These are phyloP conservation scores for Neosilurus hyrtlii DNA, from an alignment of 2,797 vertebrate genomes.

Conservation along the genomic window DNA sequence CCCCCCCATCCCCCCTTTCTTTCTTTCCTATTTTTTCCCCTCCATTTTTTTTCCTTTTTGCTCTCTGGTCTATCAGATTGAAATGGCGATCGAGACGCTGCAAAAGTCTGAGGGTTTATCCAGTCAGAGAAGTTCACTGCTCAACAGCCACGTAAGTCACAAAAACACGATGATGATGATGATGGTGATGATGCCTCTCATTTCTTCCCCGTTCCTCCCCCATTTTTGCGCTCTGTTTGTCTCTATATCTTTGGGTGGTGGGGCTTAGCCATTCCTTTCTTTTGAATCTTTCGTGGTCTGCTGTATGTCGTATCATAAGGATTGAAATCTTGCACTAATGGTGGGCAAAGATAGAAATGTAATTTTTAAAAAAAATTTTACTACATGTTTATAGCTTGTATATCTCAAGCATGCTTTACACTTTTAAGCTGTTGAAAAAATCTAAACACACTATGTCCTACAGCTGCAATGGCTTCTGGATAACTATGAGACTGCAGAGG, in stretches of 20 bases:
- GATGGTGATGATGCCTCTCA: conserved; percentile 33
- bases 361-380: too few relatives aligned
- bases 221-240: conserved; percentile 10
- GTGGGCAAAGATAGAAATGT: too few relatives aligned
- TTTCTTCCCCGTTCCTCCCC: conserved; percentile 37
- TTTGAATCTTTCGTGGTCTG: neutral
- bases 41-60: conserved; percentile 68
- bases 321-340: neutral
- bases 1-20: conserved; percentile 58
- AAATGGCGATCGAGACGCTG: conserved; percentile 99
- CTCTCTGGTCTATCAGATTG: conserved; percentile 90
- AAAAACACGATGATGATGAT: neutral
- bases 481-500: conserved; percentile 96
- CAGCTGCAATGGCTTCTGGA: conserved; percentile 98
- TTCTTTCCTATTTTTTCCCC: conserved; percentile 71
- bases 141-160: conserved; percentile 99
- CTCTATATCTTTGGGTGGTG: conserved; percentile 19
- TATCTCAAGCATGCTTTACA: neutral
- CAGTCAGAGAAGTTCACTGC: conserved; percentile 97
- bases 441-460: conserved; percentile 23
- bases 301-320: neutral
- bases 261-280: conserved; percentile 7
- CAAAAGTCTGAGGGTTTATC: conserved; percentile 99
- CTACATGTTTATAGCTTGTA: neutral
- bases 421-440: neutral